phyloP scores from a whole-genome alignment of 2,113 vertebrate species.

The Solea senegalensis region DNA sequence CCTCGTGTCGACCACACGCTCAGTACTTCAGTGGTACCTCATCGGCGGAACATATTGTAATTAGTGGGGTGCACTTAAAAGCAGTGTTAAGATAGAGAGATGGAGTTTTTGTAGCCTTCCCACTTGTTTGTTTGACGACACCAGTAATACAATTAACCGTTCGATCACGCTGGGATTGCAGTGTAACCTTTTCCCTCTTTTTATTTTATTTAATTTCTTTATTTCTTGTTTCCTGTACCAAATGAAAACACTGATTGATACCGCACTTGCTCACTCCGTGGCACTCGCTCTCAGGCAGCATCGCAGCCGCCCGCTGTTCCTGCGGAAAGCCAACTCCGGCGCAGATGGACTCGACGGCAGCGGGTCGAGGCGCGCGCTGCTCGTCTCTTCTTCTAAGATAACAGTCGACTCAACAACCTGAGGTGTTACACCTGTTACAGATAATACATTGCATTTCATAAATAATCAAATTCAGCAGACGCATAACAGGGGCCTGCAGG shows the following conservation, averaged over 20 bases:
- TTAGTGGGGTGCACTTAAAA: background rate
- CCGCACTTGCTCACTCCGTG: constrained; percentile 14
- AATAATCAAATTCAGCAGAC: constrained; percentile 38
- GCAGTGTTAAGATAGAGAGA: background rate
- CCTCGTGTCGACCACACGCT: background rate
- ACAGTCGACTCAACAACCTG: constrained; percentile 27
- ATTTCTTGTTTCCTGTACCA: background rate
- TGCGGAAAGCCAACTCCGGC: constrained; percentile 36
- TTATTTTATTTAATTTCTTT: background rate
- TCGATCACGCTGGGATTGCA: background rate
- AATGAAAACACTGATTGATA: constrained; percentile 23
- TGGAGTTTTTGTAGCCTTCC: background rate
- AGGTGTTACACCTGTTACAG: constrained; percentile 47
- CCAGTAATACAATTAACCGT: constrained; percentile 5
- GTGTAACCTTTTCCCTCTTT: background rate
- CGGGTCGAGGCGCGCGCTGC: constrained; percentile 10
- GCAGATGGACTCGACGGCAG: too few relatives aligned
- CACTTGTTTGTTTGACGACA: constrained; percentile 1
- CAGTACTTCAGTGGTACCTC: background rate
- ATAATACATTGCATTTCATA: constrained; percentile 24
- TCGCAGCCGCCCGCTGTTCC: too few relatives aligned
- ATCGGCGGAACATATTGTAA: background rate
- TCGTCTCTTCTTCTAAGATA: constrained; percentile 34
- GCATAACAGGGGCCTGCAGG: background rate
- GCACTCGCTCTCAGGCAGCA: constrained; percentile 28